Conservation (phyloP, 2,888 invertebrate species). For the Exocentrus adspersus region DNA sequence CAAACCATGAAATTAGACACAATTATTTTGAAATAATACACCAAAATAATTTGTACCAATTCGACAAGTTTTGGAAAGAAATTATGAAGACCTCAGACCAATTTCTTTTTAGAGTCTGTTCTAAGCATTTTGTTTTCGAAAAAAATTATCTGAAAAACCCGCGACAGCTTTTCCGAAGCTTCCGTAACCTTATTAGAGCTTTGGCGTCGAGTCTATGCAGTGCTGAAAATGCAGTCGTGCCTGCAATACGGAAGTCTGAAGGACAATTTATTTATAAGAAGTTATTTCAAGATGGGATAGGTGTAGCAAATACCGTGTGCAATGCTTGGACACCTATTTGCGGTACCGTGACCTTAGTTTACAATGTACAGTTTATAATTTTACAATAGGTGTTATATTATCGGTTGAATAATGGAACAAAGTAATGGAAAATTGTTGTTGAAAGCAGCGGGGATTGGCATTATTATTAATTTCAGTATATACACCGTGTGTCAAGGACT, state of each 20-base stretch:
- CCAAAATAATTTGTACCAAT: too few relatives aligned
- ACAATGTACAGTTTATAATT: background rate
- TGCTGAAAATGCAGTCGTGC: background rate
- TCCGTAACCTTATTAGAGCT: background rate
- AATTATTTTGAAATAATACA: too few relatives aligned
- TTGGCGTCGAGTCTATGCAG: background rate
- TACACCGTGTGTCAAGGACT: background rate
- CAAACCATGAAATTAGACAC: too few relatives aligned
- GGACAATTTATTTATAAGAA: slow-evolving; percentile 8
- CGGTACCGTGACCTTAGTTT: background rate
- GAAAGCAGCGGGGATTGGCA: background rate
- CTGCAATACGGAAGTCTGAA: slow-evolving; percentile 11
- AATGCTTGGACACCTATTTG: background rate
- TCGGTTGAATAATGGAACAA: background rate
- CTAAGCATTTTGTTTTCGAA: too few relatives aligned
- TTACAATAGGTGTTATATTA: background rate
- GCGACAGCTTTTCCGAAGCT: too few relatives aligned
- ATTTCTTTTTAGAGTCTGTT: too few relatives aligned
- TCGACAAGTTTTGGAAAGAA: too few relatives aligned
- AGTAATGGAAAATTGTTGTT: background rate
- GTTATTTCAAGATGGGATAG: background rate
- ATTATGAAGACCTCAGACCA: too few relatives aligned
- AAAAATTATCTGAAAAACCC: too few relatives aligned
- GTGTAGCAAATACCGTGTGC: background rate
- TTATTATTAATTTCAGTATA: background rate